Evolutionary conservation across 2,888 invertebrate genomes (phyloP), one percentile per base, ranked within the genome.

Genomic region (Rhopalosiphum nymphaeae): DNA sequence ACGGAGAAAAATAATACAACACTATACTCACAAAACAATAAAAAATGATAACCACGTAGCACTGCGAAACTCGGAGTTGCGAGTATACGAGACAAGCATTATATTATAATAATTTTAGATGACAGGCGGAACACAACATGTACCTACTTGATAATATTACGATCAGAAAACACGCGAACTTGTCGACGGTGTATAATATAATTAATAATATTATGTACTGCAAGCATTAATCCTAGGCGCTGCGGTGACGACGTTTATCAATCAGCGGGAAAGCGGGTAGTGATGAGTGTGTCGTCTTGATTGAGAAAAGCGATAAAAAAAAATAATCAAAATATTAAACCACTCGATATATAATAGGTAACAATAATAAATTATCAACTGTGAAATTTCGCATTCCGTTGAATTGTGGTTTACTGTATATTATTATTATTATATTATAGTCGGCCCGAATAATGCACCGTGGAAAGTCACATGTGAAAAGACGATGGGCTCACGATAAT

Each of bases 121-220:
- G 57, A 61, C 89, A 44, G 44, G 89, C 9, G 57, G 29, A 36
- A 78, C 36, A 78, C 90, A 67, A 44, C 85, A 44, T 44, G 29
- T 44, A 10, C 16, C 85, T 11, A 85, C 44, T 42, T 36, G 44
- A 57, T 89, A 42, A 89, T 89, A 61, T 89, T 91, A 78, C 49
- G 78, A 84, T 91, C 84, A 29, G 42, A 84, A 36, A 29, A 21
- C 91, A 84, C 84, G 84, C 91, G 53, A 84, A 91, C 91, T 36
- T 61, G 9, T 61, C 44, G 21, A 89, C 10, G 57, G 57, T 29
- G 29, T 10, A 46, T 86, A 46, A 86, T 46, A 44, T 86, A 46
- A 86, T 44, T 46, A 86, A 44, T 86, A 29, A 36, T 4, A 36
- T 84, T 84, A 36, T 21, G 7, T 36, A 16, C 36, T 21, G 36